Conservation (phyloP, 2,113 vertebrate genomes). For the Neolamprologus kungweensis region DNA sequence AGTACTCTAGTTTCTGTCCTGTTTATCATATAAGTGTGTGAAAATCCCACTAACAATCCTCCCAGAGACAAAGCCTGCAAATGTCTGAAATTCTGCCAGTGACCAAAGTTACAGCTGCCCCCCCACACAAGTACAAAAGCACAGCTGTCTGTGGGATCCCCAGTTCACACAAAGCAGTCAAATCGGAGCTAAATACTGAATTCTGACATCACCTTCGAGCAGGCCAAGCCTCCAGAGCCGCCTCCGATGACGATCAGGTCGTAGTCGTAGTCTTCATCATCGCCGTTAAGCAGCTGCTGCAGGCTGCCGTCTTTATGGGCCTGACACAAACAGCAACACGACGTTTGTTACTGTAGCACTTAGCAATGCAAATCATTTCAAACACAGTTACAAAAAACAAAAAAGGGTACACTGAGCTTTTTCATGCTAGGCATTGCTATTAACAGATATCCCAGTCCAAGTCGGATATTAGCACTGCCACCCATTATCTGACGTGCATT, state of each 20-base stretch:
- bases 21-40: accelerated
- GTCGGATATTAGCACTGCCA: accelerated
- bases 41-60: neutral
- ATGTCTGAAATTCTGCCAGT: accelerated
- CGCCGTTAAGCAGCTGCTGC: constrained; percentile 77
- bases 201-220: constrained; percentile 82
- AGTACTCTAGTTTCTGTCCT: neutral
- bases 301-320: constrained; percentile 83
- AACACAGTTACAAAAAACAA: neutral
- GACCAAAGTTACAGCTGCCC: neutral
- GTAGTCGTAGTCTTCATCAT: constrained; percentile 76
- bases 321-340: constrained; percentile 45
- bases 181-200: neutral
- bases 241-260: constrained; percentile 93
- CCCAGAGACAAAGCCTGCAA: neutral
- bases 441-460: neutral
- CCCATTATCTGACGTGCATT: neutral
- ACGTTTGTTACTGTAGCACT: neutral
- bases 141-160: accelerated
- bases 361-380: neutral
- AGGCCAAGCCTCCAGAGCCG: constrained; percentile 91
- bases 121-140: neutral
- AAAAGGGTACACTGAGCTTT: neutral
- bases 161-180: neutral
- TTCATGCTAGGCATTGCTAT: neutral